These are phyloP conservation scores for Oxycera nigricornis DNA, from an alignment of 2,888 invertebrate species.

Conservation along the genomic window DNA sequence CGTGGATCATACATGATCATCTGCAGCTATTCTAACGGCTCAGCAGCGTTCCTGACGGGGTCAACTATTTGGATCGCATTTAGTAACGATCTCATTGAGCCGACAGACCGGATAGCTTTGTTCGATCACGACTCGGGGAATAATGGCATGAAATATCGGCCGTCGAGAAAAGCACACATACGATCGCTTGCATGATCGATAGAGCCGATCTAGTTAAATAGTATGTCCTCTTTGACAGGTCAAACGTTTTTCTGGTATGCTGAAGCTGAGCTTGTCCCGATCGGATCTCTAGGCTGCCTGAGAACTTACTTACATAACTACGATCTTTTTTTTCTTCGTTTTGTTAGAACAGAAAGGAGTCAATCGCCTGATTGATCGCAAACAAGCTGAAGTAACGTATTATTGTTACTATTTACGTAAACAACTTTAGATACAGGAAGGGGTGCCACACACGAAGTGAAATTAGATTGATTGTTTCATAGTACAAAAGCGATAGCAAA, in stretches of 20 bases:
- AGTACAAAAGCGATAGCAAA: too few species aligned
- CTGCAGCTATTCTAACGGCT: slow-evolving; percentile 28
- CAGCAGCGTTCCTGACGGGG: slow-evolving; percentile 7
- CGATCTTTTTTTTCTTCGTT: not conserved
- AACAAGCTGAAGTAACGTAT: too few species aligned
- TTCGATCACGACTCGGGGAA: slow-evolving; percentile 31
- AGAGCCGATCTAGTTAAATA: slow-evolving; percentile 29
- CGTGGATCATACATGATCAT: slow-evolving; percentile 37
- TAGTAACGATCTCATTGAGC: slow-evolving; percentile 17
- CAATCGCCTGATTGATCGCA: not conserved
- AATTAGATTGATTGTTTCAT: too few species aligned
- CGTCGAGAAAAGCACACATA: slow-evolving; percentile 25
- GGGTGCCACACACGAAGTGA: too few species aligned
- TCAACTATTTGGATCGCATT: slow-evolving; percentile 39
- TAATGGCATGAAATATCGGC: not conserved
- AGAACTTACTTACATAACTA: not conserved
- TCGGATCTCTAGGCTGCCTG: not conserved
- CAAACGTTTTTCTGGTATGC: slow-evolving; percentile 31
- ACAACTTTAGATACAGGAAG: too few species aligned
- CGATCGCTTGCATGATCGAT: slow-evolving; percentile 28
- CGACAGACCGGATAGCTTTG: slow-evolving; percentile 12
- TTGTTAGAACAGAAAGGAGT: not conserved
- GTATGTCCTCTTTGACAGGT: slow-evolving; percentile 31
- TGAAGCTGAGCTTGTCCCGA: not conserved
- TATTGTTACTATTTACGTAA: too few species aligned